phyloP scores from a whole-genome alignment of 2,888 invertebrate genomes.

The Lasioglossum figueresi region DNA sequence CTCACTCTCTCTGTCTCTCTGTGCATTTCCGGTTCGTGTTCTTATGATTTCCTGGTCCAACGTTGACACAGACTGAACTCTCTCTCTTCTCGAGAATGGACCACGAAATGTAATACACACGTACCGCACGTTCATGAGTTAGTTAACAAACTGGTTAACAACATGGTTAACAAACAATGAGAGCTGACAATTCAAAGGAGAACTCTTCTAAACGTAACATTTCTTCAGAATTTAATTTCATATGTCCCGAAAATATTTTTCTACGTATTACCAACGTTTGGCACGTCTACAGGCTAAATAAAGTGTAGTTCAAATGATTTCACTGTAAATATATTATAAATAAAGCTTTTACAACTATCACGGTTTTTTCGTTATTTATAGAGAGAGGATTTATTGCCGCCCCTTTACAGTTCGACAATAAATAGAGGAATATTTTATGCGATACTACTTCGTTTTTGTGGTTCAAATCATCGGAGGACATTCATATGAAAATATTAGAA shows the following conservation, averaged over 20 bases:
- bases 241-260: conserved; percentile 17
- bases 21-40: neutral
- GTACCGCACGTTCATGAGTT: neutral
- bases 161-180: neutral
- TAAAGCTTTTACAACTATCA: conserved; percentile 15
- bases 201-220: conserved; percentile 22
- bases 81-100: conserved; percentile 9
- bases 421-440: too few species aligned
- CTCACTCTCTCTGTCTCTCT: neutral
- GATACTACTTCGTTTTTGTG: too few species aligned
- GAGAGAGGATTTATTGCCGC: neutral
- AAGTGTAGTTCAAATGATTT: conserved; percentile 2
- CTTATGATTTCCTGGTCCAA: neutral
- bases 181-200: conserved; percentile 1
- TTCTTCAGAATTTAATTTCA: conserved; percentile 20
- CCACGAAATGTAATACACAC: neutral
- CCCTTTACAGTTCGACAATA: neutral
- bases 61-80: conserved; percentile 3
- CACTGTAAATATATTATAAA: conserved; percentile 17
- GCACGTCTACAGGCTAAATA: conserved; percentile 6
- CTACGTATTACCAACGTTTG: conserved; percentile 14
- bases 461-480: too few species aligned
- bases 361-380: neutral
- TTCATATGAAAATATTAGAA: too few species aligned
- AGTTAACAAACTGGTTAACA: neutral